Evolutionary conservation across 2,113 vertebrate genomes (phyloP).

Genomic region (Crotalus horridus): DNA sequence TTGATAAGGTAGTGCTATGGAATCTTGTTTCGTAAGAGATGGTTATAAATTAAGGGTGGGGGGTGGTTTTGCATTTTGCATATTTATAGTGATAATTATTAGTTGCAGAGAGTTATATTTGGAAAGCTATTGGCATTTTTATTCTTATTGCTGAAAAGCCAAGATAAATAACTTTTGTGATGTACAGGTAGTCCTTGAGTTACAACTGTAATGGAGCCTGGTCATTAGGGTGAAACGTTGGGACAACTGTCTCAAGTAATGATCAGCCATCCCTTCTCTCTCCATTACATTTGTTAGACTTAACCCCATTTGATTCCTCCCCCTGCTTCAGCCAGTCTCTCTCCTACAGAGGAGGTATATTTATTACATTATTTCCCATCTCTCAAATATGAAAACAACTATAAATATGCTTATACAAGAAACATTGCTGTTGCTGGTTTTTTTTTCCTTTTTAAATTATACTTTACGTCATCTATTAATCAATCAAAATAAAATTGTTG

Average conservation of each 20-base stretch:
- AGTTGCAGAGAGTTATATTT: background rate
- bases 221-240: background rate
- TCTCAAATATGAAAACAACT: background rate
- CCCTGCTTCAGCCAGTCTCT: background rate
- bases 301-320: background rate
- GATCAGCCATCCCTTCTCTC: background rate
- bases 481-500: background rate
- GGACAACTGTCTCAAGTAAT: background rate
- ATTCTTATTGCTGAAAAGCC: background rate
- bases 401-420: background rate
- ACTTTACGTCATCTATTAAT: background rate
- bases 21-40: background rate
- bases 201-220: background rate
- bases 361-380: background rate
- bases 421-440: background rate
- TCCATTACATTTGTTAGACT: background rate
- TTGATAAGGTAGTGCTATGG: background rate
- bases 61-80: background rate
- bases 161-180: background rate
- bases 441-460: background rate
- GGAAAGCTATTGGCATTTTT: background rate
- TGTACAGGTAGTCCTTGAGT: background rate
- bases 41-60: background rate
- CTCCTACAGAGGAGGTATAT: background rate
- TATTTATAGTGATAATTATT: background rate